A percentile compares a stretch with the other conserved stretches of the same genome.
These are phyloP conservation scores for Casuarius casuarius DNA, from an alignment of 2,113 vertebrate genomes.

Conservation along the genomic window DNA sequence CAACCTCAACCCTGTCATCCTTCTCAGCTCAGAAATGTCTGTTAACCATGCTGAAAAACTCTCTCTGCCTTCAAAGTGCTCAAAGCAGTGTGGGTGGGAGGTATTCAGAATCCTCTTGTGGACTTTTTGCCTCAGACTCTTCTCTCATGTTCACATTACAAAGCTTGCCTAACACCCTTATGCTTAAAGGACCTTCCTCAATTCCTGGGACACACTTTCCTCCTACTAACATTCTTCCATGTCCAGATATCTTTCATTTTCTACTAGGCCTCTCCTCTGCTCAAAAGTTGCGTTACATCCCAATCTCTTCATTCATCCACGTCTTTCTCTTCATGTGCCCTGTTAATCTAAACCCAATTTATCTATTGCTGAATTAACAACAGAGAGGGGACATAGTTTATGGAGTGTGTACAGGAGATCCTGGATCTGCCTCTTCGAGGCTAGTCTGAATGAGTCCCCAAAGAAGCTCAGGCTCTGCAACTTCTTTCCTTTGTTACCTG, in stretches of 20 bases:
- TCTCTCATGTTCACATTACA: neutral
- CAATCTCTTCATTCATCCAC: neutral
- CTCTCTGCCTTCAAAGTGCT: neutral
- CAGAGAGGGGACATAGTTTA: neutral
- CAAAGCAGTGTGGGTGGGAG: neutral
- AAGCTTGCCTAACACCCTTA: neutral
- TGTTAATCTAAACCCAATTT: rapidly evolving
- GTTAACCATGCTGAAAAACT: neutral
- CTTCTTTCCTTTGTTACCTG: neutral
- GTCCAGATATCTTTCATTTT: neutral
- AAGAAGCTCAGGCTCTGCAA: neutral
- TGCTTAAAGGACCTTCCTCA: neutral
- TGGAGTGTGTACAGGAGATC: neutral
- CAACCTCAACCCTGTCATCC: neutral
- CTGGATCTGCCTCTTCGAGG: neutral
- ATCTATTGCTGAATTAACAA: neutral
- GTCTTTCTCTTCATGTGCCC: neutral
- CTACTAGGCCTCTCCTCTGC: neutral
- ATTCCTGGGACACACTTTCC: neutral
- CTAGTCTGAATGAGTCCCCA: neutral
- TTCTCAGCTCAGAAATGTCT: neutral
- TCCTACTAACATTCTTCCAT: neutral
- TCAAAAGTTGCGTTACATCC: neutral
- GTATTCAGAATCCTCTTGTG: neutral
- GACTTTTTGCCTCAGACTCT: neutral